A percentile compares a stretch with the other conserved stretches of the same genome.
phyloP scores from a whole-genome alignment of 2,888 invertebrate species.

The Tholera decimalis region DNA sequence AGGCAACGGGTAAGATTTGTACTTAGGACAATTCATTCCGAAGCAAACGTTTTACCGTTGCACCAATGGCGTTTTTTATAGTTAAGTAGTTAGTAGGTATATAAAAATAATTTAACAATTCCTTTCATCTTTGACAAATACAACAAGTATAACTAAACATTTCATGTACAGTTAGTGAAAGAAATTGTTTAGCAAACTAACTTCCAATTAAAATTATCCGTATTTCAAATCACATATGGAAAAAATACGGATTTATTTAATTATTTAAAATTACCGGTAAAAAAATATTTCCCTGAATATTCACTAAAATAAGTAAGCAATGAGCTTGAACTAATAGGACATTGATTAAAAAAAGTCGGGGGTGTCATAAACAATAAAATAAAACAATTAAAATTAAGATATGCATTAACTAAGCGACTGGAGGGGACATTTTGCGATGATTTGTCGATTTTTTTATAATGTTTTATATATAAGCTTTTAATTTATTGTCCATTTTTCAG shows the following conservation, averaged over 20 bases:
- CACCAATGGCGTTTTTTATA: neutral
- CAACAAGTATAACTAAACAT: conserved; percentile 40
- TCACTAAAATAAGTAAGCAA: neutral
- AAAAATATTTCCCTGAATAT: neutral
- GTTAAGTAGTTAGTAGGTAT: conserved; percentile 3
- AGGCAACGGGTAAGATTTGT: conserved; percentile 6
- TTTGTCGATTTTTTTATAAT: neutral
- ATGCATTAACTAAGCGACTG: conserved; percentile 56
- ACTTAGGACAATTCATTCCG: neutral
- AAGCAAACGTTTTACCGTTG: neutral
- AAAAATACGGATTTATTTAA: neutral
- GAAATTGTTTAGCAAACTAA: conserved; percentile 7
- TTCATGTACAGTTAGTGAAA: neutral
- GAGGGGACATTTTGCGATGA: conserved; percentile 21
- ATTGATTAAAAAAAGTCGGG: conserved; percentile 38
- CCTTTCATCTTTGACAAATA: neutral
- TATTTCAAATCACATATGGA: conserved; percentile 22
- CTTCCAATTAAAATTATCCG: neutral
- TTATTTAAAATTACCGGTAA: conserved; percentile 7
- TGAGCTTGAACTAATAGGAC: conserved; percentile 2
- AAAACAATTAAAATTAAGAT: conserved; percentile 54
- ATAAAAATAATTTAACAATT: conserved; percentile 33
- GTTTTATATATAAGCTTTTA: too few species aligned
- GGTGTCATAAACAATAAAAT: conserved; percentile 29
- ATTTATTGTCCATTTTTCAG: neutral